Conservation (phyloP, 2,113 vertebrate genomes). For the rat (Rattus norvegicus) region DNA sequence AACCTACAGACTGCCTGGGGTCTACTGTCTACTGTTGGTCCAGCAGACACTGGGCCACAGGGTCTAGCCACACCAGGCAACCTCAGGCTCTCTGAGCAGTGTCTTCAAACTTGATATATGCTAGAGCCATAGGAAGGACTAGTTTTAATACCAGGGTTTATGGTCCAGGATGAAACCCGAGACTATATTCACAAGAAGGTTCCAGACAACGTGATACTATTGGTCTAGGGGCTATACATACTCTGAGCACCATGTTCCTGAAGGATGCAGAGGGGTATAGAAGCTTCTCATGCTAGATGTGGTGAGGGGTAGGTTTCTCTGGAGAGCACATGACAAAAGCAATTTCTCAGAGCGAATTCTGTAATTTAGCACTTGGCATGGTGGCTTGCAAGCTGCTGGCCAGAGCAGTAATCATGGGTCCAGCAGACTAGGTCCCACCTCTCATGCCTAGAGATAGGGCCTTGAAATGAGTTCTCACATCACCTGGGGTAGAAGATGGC, state of each 20-base stretch:
- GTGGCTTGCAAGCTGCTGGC: conserved; percentile 76
- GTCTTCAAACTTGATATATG: background rate
- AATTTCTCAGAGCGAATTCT: conserved; percentile 80
- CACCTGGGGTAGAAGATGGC: conserved; percentile 63
- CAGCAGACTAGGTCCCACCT: conserved; percentile 69
- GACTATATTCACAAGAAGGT: background rate
- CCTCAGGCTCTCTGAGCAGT: background rate
- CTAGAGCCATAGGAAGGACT: background rate
- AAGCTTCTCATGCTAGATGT: background rate
- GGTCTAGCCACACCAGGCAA: background rate
- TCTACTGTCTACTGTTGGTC: rapidly evolving
- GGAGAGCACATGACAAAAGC: conserved; percentile 82
- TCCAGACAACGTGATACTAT: background rate
- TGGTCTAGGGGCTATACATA: background rate
- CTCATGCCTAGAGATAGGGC: conserved; percentile 50
- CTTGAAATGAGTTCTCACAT: conserved; percentile 62
- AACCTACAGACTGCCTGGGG: background rate
- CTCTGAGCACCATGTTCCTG: background rate
- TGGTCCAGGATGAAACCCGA: background rate
- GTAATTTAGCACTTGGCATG: conserved; percentile 73
- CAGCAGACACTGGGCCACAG: background rate
- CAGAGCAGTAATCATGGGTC: conserved; percentile 76
- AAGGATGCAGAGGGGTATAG: background rate
- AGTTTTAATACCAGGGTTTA: background rate
- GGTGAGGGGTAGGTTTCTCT: conserved; percentile 59